Conservation (phyloP, 1,140 invertebrate genomes). For the Bombus waltoni region DNA sequence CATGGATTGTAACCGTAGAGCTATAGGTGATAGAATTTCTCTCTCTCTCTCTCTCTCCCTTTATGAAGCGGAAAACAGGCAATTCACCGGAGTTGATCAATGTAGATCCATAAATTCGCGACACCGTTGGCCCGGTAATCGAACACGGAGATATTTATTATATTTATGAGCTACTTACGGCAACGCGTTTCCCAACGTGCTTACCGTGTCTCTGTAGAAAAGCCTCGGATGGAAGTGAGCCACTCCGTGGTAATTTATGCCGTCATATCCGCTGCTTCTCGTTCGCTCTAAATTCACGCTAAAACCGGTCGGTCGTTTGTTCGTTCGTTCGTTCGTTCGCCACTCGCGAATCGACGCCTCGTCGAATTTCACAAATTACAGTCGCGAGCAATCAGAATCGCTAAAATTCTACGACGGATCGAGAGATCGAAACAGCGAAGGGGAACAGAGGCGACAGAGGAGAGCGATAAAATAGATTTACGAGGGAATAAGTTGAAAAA, state of each 20-base stretch:
- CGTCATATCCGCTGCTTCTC: constrained; percentile 19
- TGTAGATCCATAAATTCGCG: background rate
- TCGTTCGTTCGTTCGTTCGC: background rate
- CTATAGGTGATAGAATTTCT: background rate
- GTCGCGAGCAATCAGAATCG: background rate
- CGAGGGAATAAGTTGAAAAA: background rate
- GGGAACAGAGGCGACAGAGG: background rate
- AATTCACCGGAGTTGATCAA: background rate
- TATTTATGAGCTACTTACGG: constrained; percentile 49
- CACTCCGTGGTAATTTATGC: constrained; percentile 26
- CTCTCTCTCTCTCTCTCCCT: background rate
- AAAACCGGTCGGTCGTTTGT: background rate
- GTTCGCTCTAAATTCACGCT: background rate
- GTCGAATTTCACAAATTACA: background rate
- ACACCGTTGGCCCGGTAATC: constrained; percentile 2
- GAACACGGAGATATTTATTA: constrained; percentile 35
- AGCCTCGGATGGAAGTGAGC: constrained; percentile 18
- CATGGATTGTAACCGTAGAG: background rate
- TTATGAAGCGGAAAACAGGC: background rate
- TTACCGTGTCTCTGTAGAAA: constrained; percentile 23
- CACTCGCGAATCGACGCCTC: background rate
- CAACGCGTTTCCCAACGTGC: background rate
- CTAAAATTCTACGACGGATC: background rate
- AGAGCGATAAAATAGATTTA: background rate
- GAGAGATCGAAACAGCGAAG: background rate